A percentile compares a stretch with the other conserved stretches of the same genome.
Evolutionary conservation across 2,888 invertebrate genomes (phyloP).

Genomic region (Schizaphis graminum): DNA sequence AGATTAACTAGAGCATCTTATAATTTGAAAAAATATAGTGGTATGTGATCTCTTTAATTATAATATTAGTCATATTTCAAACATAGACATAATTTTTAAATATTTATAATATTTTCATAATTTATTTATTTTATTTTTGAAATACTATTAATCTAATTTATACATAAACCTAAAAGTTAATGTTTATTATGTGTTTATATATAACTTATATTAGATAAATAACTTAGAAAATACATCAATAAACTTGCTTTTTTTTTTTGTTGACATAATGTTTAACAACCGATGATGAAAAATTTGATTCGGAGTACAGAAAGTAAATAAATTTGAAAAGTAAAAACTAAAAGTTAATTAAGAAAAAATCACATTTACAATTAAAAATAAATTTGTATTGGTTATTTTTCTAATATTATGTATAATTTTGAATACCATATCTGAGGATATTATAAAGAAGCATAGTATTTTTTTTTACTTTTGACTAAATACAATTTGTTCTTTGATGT

Average conservation of each 20-base stretch:
- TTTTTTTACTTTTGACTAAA: neutral
- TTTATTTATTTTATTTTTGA: neutral
- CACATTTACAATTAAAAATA: neutral
- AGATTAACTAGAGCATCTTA: constrained; percentile 87
- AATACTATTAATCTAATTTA: neutral
- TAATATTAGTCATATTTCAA: neutral
- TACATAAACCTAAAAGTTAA: neutral
- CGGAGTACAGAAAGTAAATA: neutral
- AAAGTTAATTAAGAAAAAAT: neutral
- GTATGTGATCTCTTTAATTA: constrained; percentile 72
- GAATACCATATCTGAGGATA: neutral
- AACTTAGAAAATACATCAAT: neutral
- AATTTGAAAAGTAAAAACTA: neutral
- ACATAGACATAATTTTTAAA: neutral
- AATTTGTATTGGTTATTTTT: neutral
- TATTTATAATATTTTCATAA: neutral
- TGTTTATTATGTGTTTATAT: neutral
- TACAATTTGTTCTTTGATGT: neutral
- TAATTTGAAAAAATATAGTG: constrained; percentile 87
- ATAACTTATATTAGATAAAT: neutral
- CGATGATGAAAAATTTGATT: neutral
- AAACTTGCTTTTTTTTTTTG: neutral
- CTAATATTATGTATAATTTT: neutral
- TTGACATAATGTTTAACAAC: neutral
- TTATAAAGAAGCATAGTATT: neutral